Evolutionary conservation across 1,140 invertebrate species (phyloP), one percentile per base, ranked within the genome.

Genomic region (Apolygus lucorum): DNA sequence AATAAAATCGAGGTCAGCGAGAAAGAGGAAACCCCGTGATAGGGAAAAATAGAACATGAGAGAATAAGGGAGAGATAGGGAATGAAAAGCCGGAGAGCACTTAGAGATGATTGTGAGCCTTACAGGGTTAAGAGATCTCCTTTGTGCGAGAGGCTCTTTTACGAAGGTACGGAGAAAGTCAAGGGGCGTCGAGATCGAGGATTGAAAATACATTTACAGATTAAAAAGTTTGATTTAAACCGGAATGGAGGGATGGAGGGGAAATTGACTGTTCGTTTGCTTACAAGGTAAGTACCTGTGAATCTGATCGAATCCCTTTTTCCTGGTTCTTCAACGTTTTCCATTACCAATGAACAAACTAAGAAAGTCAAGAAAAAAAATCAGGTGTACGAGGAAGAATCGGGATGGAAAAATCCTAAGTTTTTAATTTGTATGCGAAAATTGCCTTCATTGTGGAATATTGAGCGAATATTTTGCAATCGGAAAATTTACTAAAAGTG

Each of bases 171-270:
- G 54, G 54, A 59, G 54, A 59, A 24, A 21, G 34, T 14, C 26
- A 27, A 63, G n/a, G 22, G 27, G 62, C 14, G 21, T 21, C 62
- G 26, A 42, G n/a, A 66, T n/a, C 27, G 17, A 66, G 29, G 64
- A 66, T 66, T 66, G 64, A 66, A 66, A 66, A 28, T 29, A 34
- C 64, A 66, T 66, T 66, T 66, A 28, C 27, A 66, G 64, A 66
- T 66, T 66, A 66, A 66, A 66, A 66, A 66, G 64, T 66, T 66
- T 66, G 64, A 66, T 66, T 66, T 66, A 66, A 25, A 26, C 17
- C 22, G 8, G 54, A 49, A 49, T 49, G 34, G 34, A 49, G 34
- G n/a, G n/a, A n/a, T n/a, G n/a, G n/a, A n/a, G n/a, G n/a, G n/a
- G n/a, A n/a, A n/a, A n/a, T n/a, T n/a, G n/a, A n/a, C n/a, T n/a